Base-by-base conservation (phyloP, 2,888 invertebrate genomes). In the Diplolepis rosae region DNA sequence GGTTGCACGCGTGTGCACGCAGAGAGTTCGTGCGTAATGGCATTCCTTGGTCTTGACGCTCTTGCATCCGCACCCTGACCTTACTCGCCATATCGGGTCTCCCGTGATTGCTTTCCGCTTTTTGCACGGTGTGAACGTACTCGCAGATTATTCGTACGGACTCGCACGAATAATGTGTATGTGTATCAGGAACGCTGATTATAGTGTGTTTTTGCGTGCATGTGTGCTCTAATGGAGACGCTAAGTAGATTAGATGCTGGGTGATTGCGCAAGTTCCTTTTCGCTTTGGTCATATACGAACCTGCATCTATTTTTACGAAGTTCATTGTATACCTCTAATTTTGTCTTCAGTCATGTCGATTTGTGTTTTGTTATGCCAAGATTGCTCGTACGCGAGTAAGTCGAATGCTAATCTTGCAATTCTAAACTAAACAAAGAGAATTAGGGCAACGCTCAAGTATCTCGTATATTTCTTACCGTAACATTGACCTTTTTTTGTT, bases 21-120 rank as follows among this genome's bases (percentile, higher is more conserved):
- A 18, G 66, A 52, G 56, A 51, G 52, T 81, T 80, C 79, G 79
- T 78, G 78, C 77, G 82, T 84, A 85, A 86, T 86, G 84, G 84
- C 85, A 86, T 86, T 86, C 85, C 84, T 80, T 77, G 82, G 79
- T 82, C 82, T 81, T 79, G 80, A 82, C 81, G 71, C 68, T 72
- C 75, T 69, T 78, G 79, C 76, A 73, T 77, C 81, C 82, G 82
- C 82, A 80, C 85, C 85, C 87, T 87, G 86, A 87, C 87, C 87
- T 86, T 85, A 85, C 84, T 80, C 80, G 80, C 79, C 83, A 84
- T 86, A 85, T 87, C 82, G 83, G 85, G 82, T 77, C 79, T 78
- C 80, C 80, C 83, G 81, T 84, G 85, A 86, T 86, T 85, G 83
- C 85, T 82, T 85, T 81, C 81, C 81, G 79, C 80, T 85, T 84